Percentiles rank a stretch among this genome's conserved stretches.
Conservation (phyloP, 2,888 invertebrate species). For the Epinotia ramella region DNA sequence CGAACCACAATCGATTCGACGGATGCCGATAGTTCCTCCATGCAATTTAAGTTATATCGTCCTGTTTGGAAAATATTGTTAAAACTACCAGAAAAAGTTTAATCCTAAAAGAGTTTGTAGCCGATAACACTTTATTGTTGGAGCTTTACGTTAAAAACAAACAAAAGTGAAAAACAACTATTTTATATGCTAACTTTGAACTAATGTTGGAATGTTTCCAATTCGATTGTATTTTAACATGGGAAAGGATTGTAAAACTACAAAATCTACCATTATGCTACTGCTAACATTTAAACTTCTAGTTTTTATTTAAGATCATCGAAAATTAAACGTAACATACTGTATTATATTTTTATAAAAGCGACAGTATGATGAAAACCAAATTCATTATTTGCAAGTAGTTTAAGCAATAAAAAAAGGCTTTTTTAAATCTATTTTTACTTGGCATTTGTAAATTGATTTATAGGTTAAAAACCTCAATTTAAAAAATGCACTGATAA, state of each 20-base stretch:
- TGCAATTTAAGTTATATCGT: slow-evolving; percentile 60
- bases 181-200: slow-evolving; percentile 10
- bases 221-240: not conserved
- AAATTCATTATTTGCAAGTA: too few species aligned
- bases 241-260: not conserved
- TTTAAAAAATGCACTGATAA: too few species aligned
- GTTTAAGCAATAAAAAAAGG: too few species aligned
- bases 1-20: slow-evolving; percentile 52
- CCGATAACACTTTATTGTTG: slow-evolving; percentile 12
- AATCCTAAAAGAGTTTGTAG: slow-evolving; percentile 11
- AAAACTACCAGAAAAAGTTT: slow-evolving; percentile 24
- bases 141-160: not conserved
- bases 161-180: not conserved
- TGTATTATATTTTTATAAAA: too few species aligned
- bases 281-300: too few species aligned
- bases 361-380: too few species aligned
- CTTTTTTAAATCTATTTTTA: too few species aligned
- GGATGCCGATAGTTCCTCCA: slow-evolving; percentile 52
- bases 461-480: too few species aligned
- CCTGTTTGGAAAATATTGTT: slow-evolving; percentile 46
- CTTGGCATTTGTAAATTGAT: too few species aligned
- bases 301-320: too few species aligned
- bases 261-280: not conserved
- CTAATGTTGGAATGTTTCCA: slow-evolving; percentile 8
- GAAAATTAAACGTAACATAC: too few species aligned